Conservation (phyloP, 2,797 vertebrate species). For the Percopsis omiscomaycus region DNA sequence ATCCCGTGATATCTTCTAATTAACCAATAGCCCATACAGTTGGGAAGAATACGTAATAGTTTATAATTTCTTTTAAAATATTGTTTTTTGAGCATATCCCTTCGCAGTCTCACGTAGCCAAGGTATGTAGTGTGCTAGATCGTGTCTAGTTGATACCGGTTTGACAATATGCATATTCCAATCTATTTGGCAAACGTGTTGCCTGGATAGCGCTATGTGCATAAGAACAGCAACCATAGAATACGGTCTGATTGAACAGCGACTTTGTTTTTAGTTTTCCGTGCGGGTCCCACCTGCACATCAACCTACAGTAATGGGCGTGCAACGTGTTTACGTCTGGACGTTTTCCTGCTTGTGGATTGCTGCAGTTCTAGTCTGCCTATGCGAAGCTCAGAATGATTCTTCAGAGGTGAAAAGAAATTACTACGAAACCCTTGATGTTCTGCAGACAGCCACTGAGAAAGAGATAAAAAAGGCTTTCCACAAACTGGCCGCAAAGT, state of each 20-base stretch:
- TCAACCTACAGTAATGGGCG: constrained; percentile 31
- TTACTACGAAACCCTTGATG: constrained; percentile 54
- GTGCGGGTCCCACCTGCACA: constrained; percentile 5
- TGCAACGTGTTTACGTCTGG: constrained; percentile 14
- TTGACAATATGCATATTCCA: too few species aligned
- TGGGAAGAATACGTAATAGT: too few species aligned
- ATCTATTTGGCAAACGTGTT: constrained; percentile 11
- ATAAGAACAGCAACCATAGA: neutral
- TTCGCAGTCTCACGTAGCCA: too few species aligned
- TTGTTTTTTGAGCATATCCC: too few species aligned
- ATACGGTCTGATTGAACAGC: neutral
- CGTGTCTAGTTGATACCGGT: too few species aligned
- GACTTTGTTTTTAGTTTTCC: neutral
- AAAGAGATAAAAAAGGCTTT: constrained; percentile 65
- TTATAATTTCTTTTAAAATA: too few species aligned
- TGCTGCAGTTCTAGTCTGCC: constrained; percentile 31
- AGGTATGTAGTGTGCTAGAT: too few species aligned
- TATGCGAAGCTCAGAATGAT: constrained; percentile 11
- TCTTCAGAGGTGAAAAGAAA: constrained; percentile 7
- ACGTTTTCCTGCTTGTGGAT: constrained; percentile 2
- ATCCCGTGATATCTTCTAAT: too few species aligned
- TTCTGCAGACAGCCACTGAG: constrained; percentile 48
- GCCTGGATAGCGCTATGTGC: neutral
- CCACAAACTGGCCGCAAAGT: constrained; percentile 60
- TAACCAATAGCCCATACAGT: too few species aligned